Conservation (phyloP, 2,888 invertebrate genomes). For the Physocephala rufipes region DNA sequence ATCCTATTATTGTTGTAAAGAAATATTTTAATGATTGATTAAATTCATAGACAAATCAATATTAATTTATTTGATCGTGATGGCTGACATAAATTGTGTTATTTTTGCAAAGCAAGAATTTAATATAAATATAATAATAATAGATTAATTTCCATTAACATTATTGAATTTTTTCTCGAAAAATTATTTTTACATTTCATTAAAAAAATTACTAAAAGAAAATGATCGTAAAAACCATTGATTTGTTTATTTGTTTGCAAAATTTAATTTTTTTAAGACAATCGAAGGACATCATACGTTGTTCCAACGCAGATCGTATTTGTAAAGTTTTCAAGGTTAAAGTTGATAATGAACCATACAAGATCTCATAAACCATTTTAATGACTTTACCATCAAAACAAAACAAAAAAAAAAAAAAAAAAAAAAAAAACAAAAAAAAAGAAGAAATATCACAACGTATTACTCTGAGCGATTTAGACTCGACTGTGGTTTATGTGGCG, state of each 20-base stretch:
- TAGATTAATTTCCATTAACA: background rate
- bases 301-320: background rate
- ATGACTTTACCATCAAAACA: background rate
- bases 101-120: background rate
- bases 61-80: background rate
- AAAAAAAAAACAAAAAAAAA: background rate
- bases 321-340: background rate
- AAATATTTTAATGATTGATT: slow-evolving; percentile 7
- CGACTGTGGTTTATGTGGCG: background rate
- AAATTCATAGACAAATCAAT: background rate
- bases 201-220: background rate
- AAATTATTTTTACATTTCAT: background rate
- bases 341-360: slow-evolving; percentile 14
- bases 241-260: too few relatives aligned
- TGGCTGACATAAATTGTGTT: background rate
- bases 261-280: too few relatives aligned
- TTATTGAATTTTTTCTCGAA: too few relatives aligned
- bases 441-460: background rate
- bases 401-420: background rate
- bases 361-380: slow-evolving; percentile 11
- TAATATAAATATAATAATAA: background rate
- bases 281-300: background rate
- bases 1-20: background rate
- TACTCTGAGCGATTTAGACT: background rate
- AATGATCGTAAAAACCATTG: too few relatives aligned